These are phyloP conservation scores for Poecile montanus DNA, from an alignment of 2,797 vertebrate genomes.

Conservation along the genomic window DNA sequence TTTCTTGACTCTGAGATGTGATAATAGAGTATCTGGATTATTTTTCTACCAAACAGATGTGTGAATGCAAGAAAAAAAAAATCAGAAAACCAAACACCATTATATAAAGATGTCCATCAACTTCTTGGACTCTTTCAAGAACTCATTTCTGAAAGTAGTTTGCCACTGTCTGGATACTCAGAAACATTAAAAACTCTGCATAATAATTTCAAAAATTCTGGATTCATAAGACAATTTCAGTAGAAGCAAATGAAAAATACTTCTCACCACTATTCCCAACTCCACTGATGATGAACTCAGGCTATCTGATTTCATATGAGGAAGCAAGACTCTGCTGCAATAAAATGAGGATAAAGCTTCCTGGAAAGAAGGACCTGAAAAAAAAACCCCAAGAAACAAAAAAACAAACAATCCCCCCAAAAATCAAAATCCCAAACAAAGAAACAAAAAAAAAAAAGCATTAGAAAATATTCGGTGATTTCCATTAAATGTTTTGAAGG, in stretches of 20 bases:
- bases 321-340: neutral
- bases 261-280: neutral
- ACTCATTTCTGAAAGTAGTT: neutral
- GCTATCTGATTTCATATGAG: neutral
- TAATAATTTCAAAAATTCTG: neutral
- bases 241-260: neutral
- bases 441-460: neutral
- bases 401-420: accelerated
- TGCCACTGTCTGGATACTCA: neutral
- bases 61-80: neutral
- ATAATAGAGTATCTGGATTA: neutral
- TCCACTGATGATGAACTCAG: neutral
- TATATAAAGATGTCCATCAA: neutral
- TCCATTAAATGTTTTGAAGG: neutral
- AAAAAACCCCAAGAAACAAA: accelerated
- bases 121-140: neutral
- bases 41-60: neutral
- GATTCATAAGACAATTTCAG: neutral
- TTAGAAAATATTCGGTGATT: neutral
- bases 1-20: neutral
- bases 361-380: neutral
- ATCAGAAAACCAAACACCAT: neutral
- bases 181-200: neutral
- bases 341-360: neutral
- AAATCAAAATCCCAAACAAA: neutral